phyloP scores from a whole-genome alignment of 1,140 invertebrate genomes.

The Zaprionus vittiger region DNA sequence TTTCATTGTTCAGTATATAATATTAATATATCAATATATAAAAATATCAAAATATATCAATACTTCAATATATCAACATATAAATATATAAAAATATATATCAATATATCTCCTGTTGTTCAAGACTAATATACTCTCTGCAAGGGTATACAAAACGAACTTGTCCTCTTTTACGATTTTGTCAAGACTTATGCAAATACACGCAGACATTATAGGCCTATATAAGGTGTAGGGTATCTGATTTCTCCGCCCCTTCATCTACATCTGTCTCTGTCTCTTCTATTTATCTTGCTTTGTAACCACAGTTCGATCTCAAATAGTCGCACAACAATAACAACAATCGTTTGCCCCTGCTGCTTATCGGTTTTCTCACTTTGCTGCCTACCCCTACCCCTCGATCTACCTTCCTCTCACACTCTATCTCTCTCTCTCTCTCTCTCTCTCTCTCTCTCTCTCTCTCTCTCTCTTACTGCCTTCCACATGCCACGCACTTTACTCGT shows the following conservation, averaged over 20 bases:
- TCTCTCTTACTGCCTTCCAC: background rate
- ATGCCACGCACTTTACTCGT: slow-evolving; percentile 64
- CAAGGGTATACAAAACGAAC: background rate
- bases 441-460: background rate
- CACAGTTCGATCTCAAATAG: slow-evolving; percentile 27
- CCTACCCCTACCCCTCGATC: background rate
- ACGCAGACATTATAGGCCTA: background rate
- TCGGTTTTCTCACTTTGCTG: slow-evolving; percentile 60
- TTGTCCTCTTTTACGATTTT: slow-evolving; percentile 2
- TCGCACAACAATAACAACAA: slow-evolving; percentile 34
- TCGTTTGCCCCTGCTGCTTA: slow-evolving; percentile 57
- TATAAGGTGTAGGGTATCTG: background rate
- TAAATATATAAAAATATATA: too few relatives aligned
- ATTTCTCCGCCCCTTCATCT: slow-evolving; percentile 1
- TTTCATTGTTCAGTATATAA: too few relatives aligned
- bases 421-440: background rate
- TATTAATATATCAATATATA: too few relatives aligned
- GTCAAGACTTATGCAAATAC: slow-evolving; percentile 46
- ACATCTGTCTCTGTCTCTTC: slow-evolving; percentile 1
- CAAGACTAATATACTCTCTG: too few relatives aligned
- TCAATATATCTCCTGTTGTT: too few relatives aligned
- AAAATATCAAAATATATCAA: too few relatives aligned
- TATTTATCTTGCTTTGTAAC: background rate
- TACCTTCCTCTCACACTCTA: background rate
- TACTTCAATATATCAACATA: too few relatives aligned